Percentiles rank a stretch among this genome's conserved stretches.
phyloP scores from a whole-genome alignment of 2,888 invertebrate genomes.

The Trissolcus japonicus region DNA sequence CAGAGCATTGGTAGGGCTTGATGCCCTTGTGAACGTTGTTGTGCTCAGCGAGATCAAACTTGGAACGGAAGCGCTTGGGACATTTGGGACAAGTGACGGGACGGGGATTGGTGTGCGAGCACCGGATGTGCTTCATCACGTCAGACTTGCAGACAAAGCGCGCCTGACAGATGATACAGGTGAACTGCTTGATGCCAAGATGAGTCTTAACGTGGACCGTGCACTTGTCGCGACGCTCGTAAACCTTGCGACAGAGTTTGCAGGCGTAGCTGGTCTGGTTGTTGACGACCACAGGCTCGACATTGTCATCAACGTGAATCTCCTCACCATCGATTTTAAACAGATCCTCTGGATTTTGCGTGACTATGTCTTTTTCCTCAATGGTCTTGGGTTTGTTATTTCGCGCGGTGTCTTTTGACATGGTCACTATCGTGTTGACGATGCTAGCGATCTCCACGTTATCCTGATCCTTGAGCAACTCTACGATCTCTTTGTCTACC shows the following conservation, averaged over 20 bases:
- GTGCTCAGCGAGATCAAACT: constrained; percentile 74
- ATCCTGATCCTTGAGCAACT: constrained; percentile 68
- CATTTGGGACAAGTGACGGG: constrained; percentile 74
- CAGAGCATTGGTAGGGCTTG: constrained; percentile 71
- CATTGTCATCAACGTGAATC: constrained; percentile 73
- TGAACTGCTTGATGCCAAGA: constrained; percentile 73
- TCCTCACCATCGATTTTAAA: constrained; percentile 73
- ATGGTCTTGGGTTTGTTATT: constrained; percentile 66
- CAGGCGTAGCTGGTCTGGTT: constrained; percentile 71
- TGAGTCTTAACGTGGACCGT: constrained; percentile 75
- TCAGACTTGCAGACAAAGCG: constrained; percentile 75
- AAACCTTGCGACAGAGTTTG: constrained; percentile 71
- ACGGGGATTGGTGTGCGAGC: constrained; percentile 74
- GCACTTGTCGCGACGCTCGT: constrained; percentile 74
- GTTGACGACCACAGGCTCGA: constrained; percentile 68
- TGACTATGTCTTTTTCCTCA: constrained; percentile 65
- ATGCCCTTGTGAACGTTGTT: constrained; percentile 74
- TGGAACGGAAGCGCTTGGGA: constrained; percentile 73
- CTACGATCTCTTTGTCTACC: constrained; percentile 70
- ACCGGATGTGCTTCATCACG: constrained; percentile 75
- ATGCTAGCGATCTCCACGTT: constrained; percentile 70
- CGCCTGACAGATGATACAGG: constrained; percentile 72
- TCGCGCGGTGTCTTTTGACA: constrained; percentile 61
- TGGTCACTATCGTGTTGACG: constrained; percentile 66
- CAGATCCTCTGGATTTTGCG: constrained; percentile 71